Conservation (phyloP, 2,113 vertebrate species). For the Trogon surrucura region DNA sequence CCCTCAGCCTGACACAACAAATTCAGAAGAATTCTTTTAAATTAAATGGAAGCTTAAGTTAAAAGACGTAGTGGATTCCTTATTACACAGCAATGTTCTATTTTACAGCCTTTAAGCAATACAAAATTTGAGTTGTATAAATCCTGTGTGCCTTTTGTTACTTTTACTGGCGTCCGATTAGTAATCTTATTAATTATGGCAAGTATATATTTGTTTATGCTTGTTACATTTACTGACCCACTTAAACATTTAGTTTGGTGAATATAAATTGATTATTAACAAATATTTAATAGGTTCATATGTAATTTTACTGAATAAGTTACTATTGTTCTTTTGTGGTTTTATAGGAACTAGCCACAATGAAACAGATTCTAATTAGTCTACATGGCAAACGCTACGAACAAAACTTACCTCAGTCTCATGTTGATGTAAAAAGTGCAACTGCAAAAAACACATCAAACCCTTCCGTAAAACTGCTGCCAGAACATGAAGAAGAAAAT, state of each 20-base stretch:
- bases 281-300: conserved; percentile 10
- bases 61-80: neutral
- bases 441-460: conserved; percentile 47
- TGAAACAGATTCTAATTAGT: conserved; percentile 90
- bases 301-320: conserved; percentile 21
- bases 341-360: conserved; percentile 89
- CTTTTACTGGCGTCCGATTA: neutral
- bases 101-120: neutral
- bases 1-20: neutral
- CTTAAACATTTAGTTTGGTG: neutral
- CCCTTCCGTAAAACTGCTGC: conserved; percentile 37
- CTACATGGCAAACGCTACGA: conserved; percentile 76
- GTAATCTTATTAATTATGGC: neutral
- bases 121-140: neutral
- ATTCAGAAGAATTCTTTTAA: neutral
- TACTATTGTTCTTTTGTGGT: conserved; percentile 35
- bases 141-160: neutral
- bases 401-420: conserved; percentile 61
- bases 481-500: conserved; percentile 77
- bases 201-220: neutral
- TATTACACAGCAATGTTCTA: neutral
- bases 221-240: neutral
- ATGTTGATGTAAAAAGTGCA: conserved; percentile 39
- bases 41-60: neutral
- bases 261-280: neutral